Conservation (phyloP, 2,888 invertebrate species). For the Isoperla grammatica region DNA sequence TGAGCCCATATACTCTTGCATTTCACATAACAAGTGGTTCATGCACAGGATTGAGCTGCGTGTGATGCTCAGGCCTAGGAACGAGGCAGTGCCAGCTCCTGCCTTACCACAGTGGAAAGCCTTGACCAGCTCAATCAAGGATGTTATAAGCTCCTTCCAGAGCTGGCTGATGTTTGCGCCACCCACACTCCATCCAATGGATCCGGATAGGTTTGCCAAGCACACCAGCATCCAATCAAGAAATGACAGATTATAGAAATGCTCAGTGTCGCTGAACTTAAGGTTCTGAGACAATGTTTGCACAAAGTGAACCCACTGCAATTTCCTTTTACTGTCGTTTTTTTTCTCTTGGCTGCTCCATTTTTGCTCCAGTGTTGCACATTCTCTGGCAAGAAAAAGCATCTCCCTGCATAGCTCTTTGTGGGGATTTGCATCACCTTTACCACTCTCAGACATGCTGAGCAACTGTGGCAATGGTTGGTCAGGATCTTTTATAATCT, state of each 20-base stretch:
- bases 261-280: conserved; percentile 48
- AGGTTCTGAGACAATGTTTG: conserved; percentile 47
- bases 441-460: conserved; percentile 32
- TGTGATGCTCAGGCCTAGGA: conserved; percentile 53
- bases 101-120: conserved; percentile 47
- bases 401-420: conserved; percentile 40
- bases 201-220: conserved; percentile 47
- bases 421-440: conserved; percentile 29
- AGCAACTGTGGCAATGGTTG: conserved; percentile 39
- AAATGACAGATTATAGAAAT: conserved; percentile 53
- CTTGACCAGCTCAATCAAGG: conserved; percentile 46
- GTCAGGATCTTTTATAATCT: conserved; percentile 38
- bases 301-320: conserved; percentile 46
- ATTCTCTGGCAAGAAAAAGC: conserved; percentile 41
- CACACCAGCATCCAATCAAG: conserved; percentile 48
- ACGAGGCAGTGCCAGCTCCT: conserved; percentile 47
- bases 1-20: conserved; percentile 43
- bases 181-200: conserved; percentile 44
- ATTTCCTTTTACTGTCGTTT: conserved; percentile 3
- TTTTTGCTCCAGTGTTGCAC: conserved; percentile 40
- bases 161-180: neutral
- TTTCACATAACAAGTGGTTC: conserved; percentile 49
- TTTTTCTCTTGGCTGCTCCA: conserved; percentile 28
- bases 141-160: conserved; percentile 12
- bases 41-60: conserved; percentile 49